phyloP scores from a whole-genome alignment of 2,113 vertebrate genomes.

The Leucoraja erinaceus region DNA sequence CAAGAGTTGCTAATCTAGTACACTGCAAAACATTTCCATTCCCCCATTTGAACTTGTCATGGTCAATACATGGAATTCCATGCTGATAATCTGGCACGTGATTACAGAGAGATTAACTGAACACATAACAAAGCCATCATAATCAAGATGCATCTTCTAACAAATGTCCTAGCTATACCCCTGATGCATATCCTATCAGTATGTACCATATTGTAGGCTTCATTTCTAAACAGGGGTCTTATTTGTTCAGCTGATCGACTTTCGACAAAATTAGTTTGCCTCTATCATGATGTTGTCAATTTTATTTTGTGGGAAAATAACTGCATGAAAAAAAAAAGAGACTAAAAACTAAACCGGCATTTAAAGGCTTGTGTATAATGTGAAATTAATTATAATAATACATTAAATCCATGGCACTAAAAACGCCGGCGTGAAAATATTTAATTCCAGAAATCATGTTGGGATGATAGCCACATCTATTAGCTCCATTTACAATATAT shows the following conservation, averaged over 20 bases:
- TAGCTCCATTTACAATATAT: background rate
- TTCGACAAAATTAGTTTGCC: background rate
- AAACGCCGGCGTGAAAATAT: background rate
- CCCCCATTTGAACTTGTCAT: background rate
- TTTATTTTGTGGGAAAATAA: background rate
- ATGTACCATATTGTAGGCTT: background rate
- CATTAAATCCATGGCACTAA: background rate
- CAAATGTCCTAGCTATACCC: background rate
- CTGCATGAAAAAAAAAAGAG: background rate
- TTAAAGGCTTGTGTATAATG: background rate
- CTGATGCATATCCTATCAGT: background rate
- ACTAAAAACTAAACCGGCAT: background rate
- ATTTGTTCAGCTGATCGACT: background rate
- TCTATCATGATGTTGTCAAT: background rate
- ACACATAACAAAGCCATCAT: background rate
- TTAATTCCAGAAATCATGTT: background rate
- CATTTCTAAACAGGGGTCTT: background rate
- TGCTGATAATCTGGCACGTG: background rate
- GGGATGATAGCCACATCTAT: background rate
- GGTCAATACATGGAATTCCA: background rate
- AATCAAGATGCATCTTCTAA: background rate
- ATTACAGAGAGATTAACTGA: background rate
- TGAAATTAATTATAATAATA: background rate
- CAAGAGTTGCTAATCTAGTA: no score
- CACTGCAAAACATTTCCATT: background rate